phyloP scores from a whole-genome alignment of 2,888 invertebrate species.

The Zeuzera pyrina region DNA sequence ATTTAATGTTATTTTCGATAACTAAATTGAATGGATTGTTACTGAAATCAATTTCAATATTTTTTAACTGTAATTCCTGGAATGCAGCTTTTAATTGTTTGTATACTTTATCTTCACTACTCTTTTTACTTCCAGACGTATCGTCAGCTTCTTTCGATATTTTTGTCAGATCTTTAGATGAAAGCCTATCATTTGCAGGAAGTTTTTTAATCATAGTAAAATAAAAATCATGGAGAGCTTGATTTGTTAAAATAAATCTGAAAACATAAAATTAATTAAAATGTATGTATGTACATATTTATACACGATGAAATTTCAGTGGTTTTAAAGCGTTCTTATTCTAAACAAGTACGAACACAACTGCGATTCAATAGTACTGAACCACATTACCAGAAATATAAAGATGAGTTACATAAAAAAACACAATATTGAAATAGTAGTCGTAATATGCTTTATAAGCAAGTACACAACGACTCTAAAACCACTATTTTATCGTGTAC shows the following conservation, averaged over 20 bases:
- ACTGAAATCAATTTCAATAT: conserved; percentile 44
- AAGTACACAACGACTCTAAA: too few species aligned
- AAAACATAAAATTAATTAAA: conserved; percentile 19
- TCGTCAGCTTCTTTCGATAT: conserved; percentile 46
- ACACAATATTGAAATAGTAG: too few species aligned
- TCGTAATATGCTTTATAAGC: too few species aligned
- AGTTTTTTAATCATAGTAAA: conserved; percentile 49
- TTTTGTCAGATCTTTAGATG: conserved; percentile 50
- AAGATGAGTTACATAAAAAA: too few species aligned
- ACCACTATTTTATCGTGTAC: too few species aligned
- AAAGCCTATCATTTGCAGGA: conserved; percentile 43
- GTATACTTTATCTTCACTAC: conserved; percentile 52
- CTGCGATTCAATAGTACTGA: too few species aligned
- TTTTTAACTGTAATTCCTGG: conserved; percentile 48
- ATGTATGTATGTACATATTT: not conserved
- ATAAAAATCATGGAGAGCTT: conserved; percentile 62
- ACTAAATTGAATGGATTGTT: conserved; percentile 59
- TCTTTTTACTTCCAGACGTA: conserved; percentile 37
- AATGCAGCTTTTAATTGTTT: conserved; percentile 41
- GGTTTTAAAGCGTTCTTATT: too few species aligned
- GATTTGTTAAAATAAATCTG: conserved; percentile 52
- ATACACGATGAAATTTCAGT: too few species aligned
- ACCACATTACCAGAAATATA: too few species aligned
- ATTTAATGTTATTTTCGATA: conserved; percentile 56
- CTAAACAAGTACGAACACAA: too few species aligned